A percentile compares a stretch with the other conserved stretches of the same genome.
These are phyloP conservation scores for Galerucella pusilla DNA, from an alignment of 2,888 invertebrate species.

Conservation along the genomic window DNA sequence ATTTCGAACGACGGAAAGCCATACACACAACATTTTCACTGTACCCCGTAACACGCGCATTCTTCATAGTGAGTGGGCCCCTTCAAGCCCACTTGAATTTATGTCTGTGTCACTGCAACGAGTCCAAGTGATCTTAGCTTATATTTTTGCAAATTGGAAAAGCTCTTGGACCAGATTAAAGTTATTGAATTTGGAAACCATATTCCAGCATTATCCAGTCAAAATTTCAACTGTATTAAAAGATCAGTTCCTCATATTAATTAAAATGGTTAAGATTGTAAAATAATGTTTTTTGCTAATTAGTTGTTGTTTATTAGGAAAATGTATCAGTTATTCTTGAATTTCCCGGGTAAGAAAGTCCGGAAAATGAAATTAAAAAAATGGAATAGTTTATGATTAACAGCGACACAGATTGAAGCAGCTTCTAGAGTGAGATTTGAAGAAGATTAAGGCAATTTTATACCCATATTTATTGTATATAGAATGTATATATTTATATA, in stretches of 20 bases:
- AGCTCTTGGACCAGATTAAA: no score
- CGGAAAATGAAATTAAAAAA: constrained; percentile 49
- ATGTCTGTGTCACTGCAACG: no score
- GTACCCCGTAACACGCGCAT: no score
- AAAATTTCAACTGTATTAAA: background rate
- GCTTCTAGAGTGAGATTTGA: constrained; percentile 41
- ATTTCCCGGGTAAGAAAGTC: constrained; percentile 47
- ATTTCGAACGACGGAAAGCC: no score
- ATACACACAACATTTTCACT: no score
- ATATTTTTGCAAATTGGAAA: no score
- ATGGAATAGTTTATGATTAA: constrained; percentile 48
- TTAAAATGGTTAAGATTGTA: background rate
- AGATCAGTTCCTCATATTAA: background rate
- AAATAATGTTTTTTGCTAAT: constrained; percentile 34
- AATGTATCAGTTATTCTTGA: constrained; percentile 48
- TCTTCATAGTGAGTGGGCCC: no score
- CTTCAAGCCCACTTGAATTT: no score
- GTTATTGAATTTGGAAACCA: no score
- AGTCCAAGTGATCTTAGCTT: no score
- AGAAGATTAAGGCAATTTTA: constrained; percentile 32
- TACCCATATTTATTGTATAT: constrained; percentile 42
- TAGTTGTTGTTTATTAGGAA: constrained; percentile 48
- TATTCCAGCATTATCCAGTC: no score
- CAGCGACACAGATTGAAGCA: constrained; percentile 40
- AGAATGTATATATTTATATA: constrained; percentile 32